Conservation (phyloP, 1,140 invertebrate genomes). For the Dendrolimus punctatus region DNA sequence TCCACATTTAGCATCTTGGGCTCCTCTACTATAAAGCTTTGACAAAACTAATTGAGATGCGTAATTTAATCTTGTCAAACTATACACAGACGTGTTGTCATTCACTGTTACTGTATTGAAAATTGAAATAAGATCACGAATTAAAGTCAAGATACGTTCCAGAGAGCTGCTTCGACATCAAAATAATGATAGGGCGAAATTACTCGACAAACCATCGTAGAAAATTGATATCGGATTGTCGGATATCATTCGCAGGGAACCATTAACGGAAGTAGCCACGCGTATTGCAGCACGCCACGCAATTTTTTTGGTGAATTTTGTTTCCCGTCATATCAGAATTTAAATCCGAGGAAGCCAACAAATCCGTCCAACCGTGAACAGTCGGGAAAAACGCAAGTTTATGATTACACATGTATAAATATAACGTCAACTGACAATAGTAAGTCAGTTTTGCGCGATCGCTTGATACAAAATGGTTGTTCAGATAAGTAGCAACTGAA, state of each 20-base stretch:
- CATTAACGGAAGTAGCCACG: constrained; percentile 50
- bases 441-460: constrained; percentile 66
- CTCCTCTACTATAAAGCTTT: too few relatives aligned
- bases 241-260: constrained; percentile 10
- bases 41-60: too few relatives aligned
- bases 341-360: constrained; percentile 38
- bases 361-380: constrained; percentile 51
- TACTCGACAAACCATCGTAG: constrained; percentile 28
- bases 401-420: constrained; percentile 64
- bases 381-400: constrained; percentile 62
- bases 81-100: too few relatives aligned
- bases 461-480: constrained; percentile 62
- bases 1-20: too few relatives aligned
- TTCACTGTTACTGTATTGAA: too few relatives aligned
- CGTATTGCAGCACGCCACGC: constrained; percentile 29
- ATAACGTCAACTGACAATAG: constrained; percentile 49
- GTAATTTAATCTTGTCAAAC: too few relatives aligned
- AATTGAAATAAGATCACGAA: too few relatives aligned
- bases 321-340: constrained; percentile 54
- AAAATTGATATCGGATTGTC: constrained; percentile 26
- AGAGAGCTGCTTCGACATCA: constrained; percentile 20
- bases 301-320: constrained; percentile 33
- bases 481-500: constrained; percentile 36
- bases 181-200: constrained; percentile 39
- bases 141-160: constrained; percentile 13